Evolutionary conservation across 2,888 invertebrate species (phyloP), one percentile per base, ranked within the genome.

Genomic region (Drosophila koepferae): DNA sequence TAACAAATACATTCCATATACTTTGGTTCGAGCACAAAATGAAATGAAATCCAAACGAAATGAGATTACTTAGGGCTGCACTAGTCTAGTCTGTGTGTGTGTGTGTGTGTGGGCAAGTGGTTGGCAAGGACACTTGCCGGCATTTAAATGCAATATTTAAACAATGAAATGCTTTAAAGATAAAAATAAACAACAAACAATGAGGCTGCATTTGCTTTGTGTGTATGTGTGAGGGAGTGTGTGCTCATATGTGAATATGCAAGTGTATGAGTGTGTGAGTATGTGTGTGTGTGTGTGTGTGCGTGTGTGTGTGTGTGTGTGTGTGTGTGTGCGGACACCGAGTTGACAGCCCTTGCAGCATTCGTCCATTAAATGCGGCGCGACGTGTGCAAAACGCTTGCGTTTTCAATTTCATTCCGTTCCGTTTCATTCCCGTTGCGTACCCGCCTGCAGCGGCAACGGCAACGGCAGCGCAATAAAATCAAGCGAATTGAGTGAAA

Each of bases 401-500:
- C 81, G 83, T 77, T 81, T 81, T 82, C 89, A 86, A 90, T 86
- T 90, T 82, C 73, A 76, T 80, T 81, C 76, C 72, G 63, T 72
- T 80, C 69, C 78, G 63, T 77, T 72, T 38, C 71, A 49, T 77
- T 63, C 31, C 72, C 77, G 62, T 72, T 63, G 14, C 64, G 34
- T 75, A 48, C 12, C 36, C 64, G 63, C 23, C 63, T 54, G 38
- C 71, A 63, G 65, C n/a, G 80, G 31, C 51, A 48, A 7, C 63
- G 60, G 53, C 72, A 53, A n/a, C 12, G 20, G 20, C 53, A 20
- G 18, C 65, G 86, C 86, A 79, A 90, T 87, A 86, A 90, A 90
- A 90, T 86, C 80, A 84, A 91, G 89, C 82, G 91, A 89, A 88
- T 88, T 90, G 89, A 91, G 91, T 91, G 91, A 83, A 90, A 86